Evolutionary conservation across 2,113 vertebrate species (phyloP), one percentile per base, ranked within the genome.

Genomic region (Erpornis zantholeuca): DNA sequence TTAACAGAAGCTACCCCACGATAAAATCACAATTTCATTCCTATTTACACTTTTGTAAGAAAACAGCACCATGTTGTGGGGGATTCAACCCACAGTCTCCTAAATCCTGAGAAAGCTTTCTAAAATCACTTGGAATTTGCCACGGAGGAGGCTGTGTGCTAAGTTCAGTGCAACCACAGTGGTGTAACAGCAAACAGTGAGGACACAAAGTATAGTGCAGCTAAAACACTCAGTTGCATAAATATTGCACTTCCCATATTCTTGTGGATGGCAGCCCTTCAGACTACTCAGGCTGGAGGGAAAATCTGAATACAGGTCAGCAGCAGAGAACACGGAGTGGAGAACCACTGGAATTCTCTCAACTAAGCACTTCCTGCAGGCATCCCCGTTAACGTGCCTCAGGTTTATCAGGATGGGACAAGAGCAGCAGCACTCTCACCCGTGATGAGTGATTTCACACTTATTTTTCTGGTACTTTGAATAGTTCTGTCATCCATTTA

Each of bases 1-100:
- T 86, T 79, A 66, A n/a, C 35, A 75, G 63, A 80, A 87, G 45
- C 31, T 73, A 38, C 50, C 38, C 38, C 72, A 28, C 23, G 36
- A 85, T 54, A 82, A 95, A 91, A 86, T 36, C 53, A 50, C 15
- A 38, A 63, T 92, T 92, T 57, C 33, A 66, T 76, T 90, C 12
- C 44, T 60, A 38, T 68, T 84, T 73, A 24, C 60, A 77, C 12
- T 47, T 81, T 72, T 63, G 60, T 35, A 85, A 80, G 42, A 88
- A 88, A 90, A 90, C n/a, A 27, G 2, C 23, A 53, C 7, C 14
- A 40, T 44, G 12, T 82, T 72, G 59, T 40, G 17, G 12, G 7
- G 4, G 3, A 45, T 86, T 83, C 88, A 80, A 49, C 33, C 15
- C 38, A 72, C 4, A 31, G 13, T 5, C 27, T 72, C n/a, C 59